Evolutionary conservation across 1,140 invertebrate genomes (phyloP).

Genomic region (Caenorhabditis briggsae): DNA sequence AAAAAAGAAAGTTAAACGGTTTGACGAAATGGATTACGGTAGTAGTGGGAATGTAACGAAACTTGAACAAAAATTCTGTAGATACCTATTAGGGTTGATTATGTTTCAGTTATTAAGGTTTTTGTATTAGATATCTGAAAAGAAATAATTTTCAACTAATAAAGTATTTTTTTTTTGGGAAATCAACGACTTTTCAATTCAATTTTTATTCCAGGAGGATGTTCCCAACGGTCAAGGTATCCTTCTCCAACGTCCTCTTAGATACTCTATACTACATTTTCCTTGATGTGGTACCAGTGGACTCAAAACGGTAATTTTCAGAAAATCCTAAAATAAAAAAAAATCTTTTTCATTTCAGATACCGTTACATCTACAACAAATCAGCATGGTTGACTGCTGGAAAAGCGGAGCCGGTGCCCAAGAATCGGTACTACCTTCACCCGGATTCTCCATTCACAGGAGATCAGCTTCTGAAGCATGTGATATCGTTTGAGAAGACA

Average conservation of each 20-base stretch:
- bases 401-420: slow-evolving; percentile 96
- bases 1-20: not conserved
- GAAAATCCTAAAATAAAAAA: not conserved
- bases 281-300: slow-evolving; percentile 94
- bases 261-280: slow-evolving; percentile 88
- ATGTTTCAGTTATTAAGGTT: too few relatives aligned
- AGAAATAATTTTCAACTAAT: too few relatives aligned
- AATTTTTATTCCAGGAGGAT: slow-evolving; percentile 86
- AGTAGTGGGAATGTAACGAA: not conserved
- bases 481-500: slow-evolving; percentile 98
- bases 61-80: too few relatives aligned
- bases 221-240: slow-evolving; percentile 95
- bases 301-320: slow-evolving; percentile 80
- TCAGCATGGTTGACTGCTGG: slow-evolving; percentile 98
- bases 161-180: not conserved
- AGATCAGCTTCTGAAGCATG: slow-evolving; percentile 93
- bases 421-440: slow-evolving; percentile 92
- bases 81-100: too few relatives aligned
- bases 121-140: too few relatives aligned
- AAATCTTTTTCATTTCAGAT: slow-evolving; percentile 88
- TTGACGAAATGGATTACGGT: not conserved
- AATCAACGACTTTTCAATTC: too few relatives aligned
- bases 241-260: slow-evolving; percentile 85
- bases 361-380: slow-evolving; percentile 97
- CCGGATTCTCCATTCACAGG: slow-evolving; percentile 96